phyloP scores from a whole-genome alignment of 2,113 vertebrate species.

The Pyxicephalus adspersus region DNA sequence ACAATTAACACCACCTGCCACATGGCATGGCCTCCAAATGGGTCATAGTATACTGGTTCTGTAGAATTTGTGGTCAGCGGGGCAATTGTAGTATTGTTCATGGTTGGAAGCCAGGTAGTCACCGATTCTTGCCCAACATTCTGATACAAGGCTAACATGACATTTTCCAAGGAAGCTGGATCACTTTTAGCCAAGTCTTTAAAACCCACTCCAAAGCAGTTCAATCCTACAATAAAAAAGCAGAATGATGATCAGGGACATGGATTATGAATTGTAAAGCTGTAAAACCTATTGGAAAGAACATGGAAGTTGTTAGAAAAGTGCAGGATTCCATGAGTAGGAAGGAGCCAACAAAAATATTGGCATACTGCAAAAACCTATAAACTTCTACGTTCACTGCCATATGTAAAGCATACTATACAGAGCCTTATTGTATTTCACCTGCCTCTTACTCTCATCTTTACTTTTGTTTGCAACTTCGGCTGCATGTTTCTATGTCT shows the following conservation, averaged over 20 bases:
- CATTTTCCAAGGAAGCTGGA: background rate
- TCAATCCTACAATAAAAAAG: constrained; percentile 33
- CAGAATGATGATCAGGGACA: background rate
- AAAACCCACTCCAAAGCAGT: constrained; percentile 9
- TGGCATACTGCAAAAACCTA: background rate
- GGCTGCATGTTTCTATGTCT: background rate
- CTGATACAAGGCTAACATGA: constrained; percentile 49
- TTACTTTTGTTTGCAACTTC: background rate
- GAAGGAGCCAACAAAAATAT: background rate
- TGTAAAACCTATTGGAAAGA: background rate
- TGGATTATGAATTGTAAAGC: background rate
- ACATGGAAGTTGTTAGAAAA: background rate
- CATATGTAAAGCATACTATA: background rate
- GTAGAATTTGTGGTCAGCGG: constrained; percentile 63
- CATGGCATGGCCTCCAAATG: constrained; percentile 61
- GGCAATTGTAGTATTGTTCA: constrained; percentile 56
- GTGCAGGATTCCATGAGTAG: background rate
- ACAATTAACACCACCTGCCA: constrained; percentile 76
- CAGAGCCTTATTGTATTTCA: background rate
- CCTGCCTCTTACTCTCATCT: background rate
- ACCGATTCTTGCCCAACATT: constrained; percentile 46
- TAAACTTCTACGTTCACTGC: background rate
- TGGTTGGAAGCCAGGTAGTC: constrained; percentile 43
- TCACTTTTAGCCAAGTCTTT: background rate
- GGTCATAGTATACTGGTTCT: constrained; percentile 45